Evolutionary conservation across 2,113 vertebrate species (phyloP).

Genomic region (Euleptes europaea): DNA sequence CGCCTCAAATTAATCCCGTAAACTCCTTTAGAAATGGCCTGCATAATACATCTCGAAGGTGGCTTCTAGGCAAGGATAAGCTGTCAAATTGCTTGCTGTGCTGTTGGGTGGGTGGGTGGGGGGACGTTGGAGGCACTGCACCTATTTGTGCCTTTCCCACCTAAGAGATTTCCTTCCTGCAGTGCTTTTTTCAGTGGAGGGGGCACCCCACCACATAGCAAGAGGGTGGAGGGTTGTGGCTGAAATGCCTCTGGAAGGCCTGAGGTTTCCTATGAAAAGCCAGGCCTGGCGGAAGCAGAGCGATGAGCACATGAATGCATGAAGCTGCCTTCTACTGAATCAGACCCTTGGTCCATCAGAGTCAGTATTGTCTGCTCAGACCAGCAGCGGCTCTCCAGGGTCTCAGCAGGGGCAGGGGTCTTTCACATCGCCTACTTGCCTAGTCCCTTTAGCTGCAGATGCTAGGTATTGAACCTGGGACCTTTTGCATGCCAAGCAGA

Average conservation of each 20-base stretch:
- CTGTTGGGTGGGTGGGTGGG: constrained; percentile 64
- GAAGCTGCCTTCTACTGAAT: too few species aligned
- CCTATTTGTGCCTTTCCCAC: constrained; percentile 69
- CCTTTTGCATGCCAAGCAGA: too few species aligned
- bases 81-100: constrained; percentile 78
- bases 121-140: background rate
- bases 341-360: too few species aligned
- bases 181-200: too few species aligned
- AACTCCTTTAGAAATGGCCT: constrained; percentile 89
- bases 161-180: constrained; percentile 56
- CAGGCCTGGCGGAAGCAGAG: background rate
- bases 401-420: too few species aligned
- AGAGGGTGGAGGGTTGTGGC: constrained; percentile 44
- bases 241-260: constrained; percentile 1
- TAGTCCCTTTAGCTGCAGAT: too few species aligned
- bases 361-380: too few species aligned
- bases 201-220: background rate
- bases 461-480: too few species aligned
- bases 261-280: background rate
- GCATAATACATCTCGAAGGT: constrained; percentile 86
- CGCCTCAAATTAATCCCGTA: constrained; percentile 86
- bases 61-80: constrained; percentile 86
- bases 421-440: too few species aligned
- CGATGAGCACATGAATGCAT: too few species aligned
- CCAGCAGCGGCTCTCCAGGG: too few species aligned